A percentile compares a stretch with the other conserved stretches of the same genome.
phyloP scores from a whole-genome alignment of 2,113 vertebrate genomes.

The Phyllostomus hastatus region DNA sequence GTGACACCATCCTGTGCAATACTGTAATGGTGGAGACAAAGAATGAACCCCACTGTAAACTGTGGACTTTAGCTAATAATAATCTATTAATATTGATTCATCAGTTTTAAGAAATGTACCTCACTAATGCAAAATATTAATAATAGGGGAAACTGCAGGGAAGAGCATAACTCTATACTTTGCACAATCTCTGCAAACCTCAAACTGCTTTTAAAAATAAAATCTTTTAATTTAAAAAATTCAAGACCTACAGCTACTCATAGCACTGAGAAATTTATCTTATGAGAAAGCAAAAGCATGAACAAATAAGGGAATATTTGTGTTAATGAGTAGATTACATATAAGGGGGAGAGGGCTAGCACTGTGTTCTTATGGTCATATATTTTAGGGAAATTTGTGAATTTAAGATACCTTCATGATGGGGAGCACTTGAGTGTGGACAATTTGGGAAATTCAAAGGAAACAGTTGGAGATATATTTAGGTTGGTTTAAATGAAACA shows the following conservation, averaged over 20 bases:
- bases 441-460: neutral
- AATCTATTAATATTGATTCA: neutral
- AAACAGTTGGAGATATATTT: neutral
- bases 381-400: neutral
- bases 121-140: no score
- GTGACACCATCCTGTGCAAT: neutral
- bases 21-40: neutral
- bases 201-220: neutral
- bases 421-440: neutral
- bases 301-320: neutral
- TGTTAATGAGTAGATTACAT: neutral
- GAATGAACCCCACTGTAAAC: neutral
- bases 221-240: neutral
- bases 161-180: neutral
- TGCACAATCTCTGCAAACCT: neutral
- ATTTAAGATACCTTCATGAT: neutral
- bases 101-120: no score
- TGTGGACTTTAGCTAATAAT: neutral
- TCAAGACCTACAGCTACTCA: neutral
- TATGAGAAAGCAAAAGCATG: neutral
- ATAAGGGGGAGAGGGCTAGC: neutral
- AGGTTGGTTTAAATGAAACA: neutral
- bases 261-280: neutral
- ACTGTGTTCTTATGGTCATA: neutral
- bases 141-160: neutral